Percentiles rank a stretch among this genome's conserved stretches.
phyloP scores from a whole-genome alignment of 2,797 vertebrate species.

The Galagoides demidoff region DNA sequence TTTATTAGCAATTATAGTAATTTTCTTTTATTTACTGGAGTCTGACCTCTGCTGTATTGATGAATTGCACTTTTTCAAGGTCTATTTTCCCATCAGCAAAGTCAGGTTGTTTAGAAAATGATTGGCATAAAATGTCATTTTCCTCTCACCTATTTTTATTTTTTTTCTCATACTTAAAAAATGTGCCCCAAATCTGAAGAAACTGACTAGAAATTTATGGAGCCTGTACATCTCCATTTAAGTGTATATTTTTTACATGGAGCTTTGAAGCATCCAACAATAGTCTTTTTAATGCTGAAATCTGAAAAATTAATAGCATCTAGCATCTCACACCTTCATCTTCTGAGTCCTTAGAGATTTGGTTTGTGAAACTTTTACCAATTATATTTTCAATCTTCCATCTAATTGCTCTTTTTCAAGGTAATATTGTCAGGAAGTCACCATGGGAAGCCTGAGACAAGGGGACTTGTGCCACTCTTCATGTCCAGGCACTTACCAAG shows the following conservation, averaged over 20 bases:
- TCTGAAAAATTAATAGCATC: slow-evolving; percentile 57
- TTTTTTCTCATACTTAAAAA: slow-evolving; percentile 40
- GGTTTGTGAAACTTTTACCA: slow-evolving; percentile 45
- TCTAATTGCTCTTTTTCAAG: slow-evolving; percentile 53
- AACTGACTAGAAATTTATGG: slow-evolving; percentile 62
- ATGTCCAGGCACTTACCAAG: background rate
- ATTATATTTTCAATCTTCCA: slow-evolving; percentile 52
- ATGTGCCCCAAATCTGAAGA: slow-evolving; percentile 58
- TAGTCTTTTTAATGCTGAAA: slow-evolving; percentile 44
- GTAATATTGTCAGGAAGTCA: slow-evolving; percentile 48
- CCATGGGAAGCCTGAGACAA: background rate
- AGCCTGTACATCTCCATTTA: background rate
- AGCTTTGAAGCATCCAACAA: slow-evolving; percentile 42
- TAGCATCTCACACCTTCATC: slow-evolving; percentile 18
- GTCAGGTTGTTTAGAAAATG: slow-evolving; percentile 78
- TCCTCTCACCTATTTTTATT: slow-evolving; percentile 24
- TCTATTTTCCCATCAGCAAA: slow-evolving; percentile 80
- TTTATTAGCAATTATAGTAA: slow-evolving; percentile 84
- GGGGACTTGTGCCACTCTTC: background rate
- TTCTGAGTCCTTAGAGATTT: slow-evolving; percentile 50
- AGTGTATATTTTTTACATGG: slow-evolving; percentile 43
- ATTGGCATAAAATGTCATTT: slow-evolving; percentile 63
- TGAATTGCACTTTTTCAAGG: slow-evolving; percentile 77
- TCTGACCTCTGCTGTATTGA: slow-evolving; percentile 81
- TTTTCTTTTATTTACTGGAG: slow-evolving; percentile 84